phyloP scores from a whole-genome alignment of 1,140 invertebrate genomes.

The Psilanteris sp. region DNA sequence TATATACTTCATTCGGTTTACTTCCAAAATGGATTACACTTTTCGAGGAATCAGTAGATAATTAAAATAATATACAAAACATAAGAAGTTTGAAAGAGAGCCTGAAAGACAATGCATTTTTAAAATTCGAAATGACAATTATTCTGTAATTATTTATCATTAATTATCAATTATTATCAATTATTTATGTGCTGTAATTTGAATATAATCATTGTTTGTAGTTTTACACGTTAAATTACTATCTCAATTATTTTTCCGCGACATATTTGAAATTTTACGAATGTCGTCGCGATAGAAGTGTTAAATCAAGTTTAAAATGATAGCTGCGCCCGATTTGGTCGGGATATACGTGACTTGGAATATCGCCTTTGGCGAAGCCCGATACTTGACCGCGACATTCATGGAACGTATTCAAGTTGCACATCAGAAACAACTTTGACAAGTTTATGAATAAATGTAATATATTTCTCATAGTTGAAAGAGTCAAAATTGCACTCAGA shows the following conservation, averaged over 20 bases:
- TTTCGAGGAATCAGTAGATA: too few relatives aligned
- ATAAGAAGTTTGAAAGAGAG: too few relatives aligned
- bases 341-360: conserved; percentile 45
- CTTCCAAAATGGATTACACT: too few relatives aligned
- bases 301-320: conserved; percentile 39
- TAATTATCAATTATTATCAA: too few relatives aligned
- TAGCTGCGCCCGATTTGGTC: conserved; percentile 30
- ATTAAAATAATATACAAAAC: too few relatives aligned
- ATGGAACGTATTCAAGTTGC: conserved; percentile 50
- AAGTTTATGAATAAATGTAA: conserved; percentile 57
- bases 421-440: conserved; percentile 49
- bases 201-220: too few relatives aligned
- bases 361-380: conserved; percentile 21
- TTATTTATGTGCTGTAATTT: too few relatives aligned
- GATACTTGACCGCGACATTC: conserved; percentile 59
- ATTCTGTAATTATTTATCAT: too few relatives aligned
- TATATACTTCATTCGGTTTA: too few relatives aligned
- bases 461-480: conserved; percentile 33
- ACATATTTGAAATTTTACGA: neutral
- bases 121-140: too few relatives aligned
- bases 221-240: neutral
- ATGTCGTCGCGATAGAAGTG: conserved; percentile 4
- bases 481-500: conserved; percentile 18
- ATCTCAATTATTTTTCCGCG: conserved; percentile 1
- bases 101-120: too few relatives aligned